Evolutionary conservation across 2,888 invertebrate species (phyloP), one percentile per base, ranked within the genome.

Genomic region (Muschampia plurimacula): DNA sequence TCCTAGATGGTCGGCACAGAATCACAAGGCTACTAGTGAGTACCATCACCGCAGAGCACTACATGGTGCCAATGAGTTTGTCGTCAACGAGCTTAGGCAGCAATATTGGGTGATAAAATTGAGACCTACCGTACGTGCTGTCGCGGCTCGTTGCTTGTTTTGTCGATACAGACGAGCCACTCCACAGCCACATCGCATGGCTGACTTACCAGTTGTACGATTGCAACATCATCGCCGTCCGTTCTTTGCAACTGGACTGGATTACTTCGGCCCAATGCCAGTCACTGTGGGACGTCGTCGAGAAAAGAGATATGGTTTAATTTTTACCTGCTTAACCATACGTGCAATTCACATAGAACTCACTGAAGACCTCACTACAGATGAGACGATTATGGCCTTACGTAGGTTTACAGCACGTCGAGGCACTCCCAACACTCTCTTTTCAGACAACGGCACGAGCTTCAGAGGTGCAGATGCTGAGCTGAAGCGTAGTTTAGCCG

Each of bases 391-490:
- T 10, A 69, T 69, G 69, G 69, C 69, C 2, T 8, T 69, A 36
- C 46, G 69, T 0, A 22, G 69, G 22, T 49, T 69, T 49, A n/a
- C 28, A 49, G 69, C 62, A 39, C 69, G 69, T 10, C 60, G 62
- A 32, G 69, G 69, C 22, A 52, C 32, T 55, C 69, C 69, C 2
- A 41, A 52, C 15, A 39, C 49, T 28, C 46, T 69, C 2, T 12
- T 22, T 13, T 69, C 69, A 1, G 69, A 69, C 12, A 69, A 69
- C 36, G 69, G 62, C 28, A 69, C 69, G 15, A 69, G 49, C 22
- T 44, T 69, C 10, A n/a, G 69, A 69, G 69, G 69, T n/a, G 60
- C 69, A 10, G 69, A 69, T 22, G 13, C 69, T 10, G 69, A 69
- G n/a, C 52, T 69, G 5, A 62, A 22, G 10, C 69, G 39, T 13